A percentile compares a stretch with the other conserved stretches of the same genome.
These are phyloP conservation scores for Pimephales promelas DNA, from an alignment of 2,113 vertebrate species.

Conservation along the genomic window DNA sequence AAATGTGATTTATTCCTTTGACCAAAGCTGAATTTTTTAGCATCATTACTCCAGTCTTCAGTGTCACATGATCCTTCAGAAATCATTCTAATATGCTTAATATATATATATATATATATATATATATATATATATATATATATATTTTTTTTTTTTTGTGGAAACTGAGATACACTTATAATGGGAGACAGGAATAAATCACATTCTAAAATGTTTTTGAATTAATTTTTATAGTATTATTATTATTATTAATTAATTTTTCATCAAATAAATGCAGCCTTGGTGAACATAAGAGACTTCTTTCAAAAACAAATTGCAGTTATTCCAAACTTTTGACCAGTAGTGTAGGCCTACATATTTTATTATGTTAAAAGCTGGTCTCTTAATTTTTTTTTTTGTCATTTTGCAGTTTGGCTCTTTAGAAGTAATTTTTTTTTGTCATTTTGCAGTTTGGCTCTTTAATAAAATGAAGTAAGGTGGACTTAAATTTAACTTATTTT, in stretches of 20 bases:
- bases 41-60: not conserved
- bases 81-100: not conserved
- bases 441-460: too few species aligned
- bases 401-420: too few species aligned
- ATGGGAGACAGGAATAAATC: not conserved
- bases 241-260: too few species aligned
- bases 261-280: not conserved
- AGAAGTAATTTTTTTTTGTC: too few species aligned
- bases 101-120: too few species aligned
- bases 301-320: not conserved
- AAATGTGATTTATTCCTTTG: not conserved
- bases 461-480: not conserved
- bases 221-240: not conserved
- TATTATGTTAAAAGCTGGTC: not conserved
- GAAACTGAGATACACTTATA: not conserved
- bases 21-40: not conserved
- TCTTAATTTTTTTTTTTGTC: too few species aligned
- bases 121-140: too few species aligned
- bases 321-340: not conserved
- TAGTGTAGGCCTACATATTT: not conserved
- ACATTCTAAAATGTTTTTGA: not conserved
- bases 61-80: not conserved
- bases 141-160: too few species aligned
- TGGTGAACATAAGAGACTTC: not conserved
- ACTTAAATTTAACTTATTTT: too few species aligned